Percentiles rank a stretch among this genome's conserved stretches.
Conservation (phyloP, 2,888 invertebrate genomes). For the Epirrhoe alternata region DNA sequence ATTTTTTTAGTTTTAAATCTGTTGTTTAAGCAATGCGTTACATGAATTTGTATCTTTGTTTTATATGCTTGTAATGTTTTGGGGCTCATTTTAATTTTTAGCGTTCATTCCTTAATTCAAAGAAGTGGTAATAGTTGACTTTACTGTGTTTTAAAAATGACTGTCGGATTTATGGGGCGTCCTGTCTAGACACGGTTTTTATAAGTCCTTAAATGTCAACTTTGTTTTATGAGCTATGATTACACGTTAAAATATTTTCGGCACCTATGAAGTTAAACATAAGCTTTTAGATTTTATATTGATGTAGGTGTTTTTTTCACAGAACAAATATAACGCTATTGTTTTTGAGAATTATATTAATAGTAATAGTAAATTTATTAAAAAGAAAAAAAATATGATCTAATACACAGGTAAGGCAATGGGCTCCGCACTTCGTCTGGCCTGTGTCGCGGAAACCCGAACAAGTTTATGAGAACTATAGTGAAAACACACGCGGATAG, state of each 20-base stretch:
- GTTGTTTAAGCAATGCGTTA: conserved; percentile 49
- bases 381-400: no score
- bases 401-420: no score
- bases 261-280: neutral
- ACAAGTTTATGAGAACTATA: no score
- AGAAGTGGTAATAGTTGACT: conserved; percentile 17
- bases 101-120: conserved; percentile 23
- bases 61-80: conserved; percentile 34
- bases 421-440: no score
- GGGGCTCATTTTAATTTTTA: conserved; percentile 20
- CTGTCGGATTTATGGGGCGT: conserved; percentile 15
- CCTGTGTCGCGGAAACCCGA: no score
- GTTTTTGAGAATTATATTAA: no score
- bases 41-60: conserved; percentile 36
- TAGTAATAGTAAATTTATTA: no score
- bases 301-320: no score
- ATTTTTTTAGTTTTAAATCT: conserved; percentile 48
- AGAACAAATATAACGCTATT: no score
- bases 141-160: conserved; percentile 25
- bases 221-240: conserved; percentile 12
- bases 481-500: no score
- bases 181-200: conserved; percentile 21
- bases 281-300: no score
- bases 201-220: conserved; percentile 13
- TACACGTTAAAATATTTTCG: neutral